These are phyloP conservation scores for Corythornis vintsioides DNA, from an alignment of 2,113 vertebrate genomes.

Conservation along the genomic window DNA sequence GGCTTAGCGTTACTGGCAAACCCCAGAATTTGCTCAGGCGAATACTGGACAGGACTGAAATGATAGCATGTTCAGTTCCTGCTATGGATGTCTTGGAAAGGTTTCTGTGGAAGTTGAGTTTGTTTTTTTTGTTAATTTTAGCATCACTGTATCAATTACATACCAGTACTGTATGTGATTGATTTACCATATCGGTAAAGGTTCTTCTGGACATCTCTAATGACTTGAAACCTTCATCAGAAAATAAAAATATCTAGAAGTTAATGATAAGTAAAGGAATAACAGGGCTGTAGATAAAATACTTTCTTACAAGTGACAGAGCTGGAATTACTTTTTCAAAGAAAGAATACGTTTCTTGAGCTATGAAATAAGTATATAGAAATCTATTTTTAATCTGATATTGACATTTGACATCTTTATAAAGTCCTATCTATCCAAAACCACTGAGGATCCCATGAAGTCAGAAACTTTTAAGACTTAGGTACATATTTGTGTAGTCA, in stretches of 20 bases:
- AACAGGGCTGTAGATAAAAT: not conserved
- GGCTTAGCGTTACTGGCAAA: not conserved
- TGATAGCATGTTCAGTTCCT: not conserved
- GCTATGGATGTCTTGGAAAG: not conserved
- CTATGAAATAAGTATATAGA: not conserved
- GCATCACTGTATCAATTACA: not conserved
- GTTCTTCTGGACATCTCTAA: not conserved
- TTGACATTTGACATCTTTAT: not conserved
- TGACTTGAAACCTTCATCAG: not conserved
- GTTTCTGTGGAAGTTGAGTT: not conserved
- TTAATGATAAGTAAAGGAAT: not conserved
- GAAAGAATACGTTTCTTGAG: not conserved
- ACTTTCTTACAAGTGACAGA: not conserved
- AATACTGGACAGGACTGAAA: not conserved
- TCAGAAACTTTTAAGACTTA: not conserved
- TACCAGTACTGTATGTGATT: not conserved
- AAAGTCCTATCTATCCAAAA: not conserved
- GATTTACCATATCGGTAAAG: not conserved
- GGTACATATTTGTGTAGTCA: not conserved
- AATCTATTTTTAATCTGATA: not conserved
- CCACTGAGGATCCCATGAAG: not conserved
- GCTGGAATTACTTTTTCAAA: not conserved
- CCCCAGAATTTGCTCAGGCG: not conserved
- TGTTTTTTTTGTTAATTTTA: not conserved
- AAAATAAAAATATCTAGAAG: slow-evolving; percentile 4